These are phyloP conservation scores for Nasonia longicornis DNA, from an alignment of 1,140 invertebrate genomes.

Conservation along the genomic window DNA sequence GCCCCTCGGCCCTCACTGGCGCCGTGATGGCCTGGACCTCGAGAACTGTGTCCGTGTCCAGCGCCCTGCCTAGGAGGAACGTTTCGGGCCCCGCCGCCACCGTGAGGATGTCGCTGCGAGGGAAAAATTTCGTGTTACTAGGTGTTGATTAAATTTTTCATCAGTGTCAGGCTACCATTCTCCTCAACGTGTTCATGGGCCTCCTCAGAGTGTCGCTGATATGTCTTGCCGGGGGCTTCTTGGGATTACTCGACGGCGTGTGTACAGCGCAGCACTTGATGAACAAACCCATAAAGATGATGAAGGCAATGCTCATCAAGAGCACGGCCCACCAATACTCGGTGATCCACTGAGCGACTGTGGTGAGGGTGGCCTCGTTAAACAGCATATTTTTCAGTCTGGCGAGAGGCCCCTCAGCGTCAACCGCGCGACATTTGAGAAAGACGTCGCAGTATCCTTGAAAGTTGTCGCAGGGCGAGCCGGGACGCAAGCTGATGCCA, in stretches of 20 bases:
- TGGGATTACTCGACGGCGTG: constrained; percentile 97
- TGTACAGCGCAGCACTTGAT: constrained; percentile 99
- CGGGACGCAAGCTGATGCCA: constrained; percentile 90
- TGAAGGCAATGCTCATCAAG: constrained; percentile 89
- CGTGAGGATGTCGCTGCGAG: constrained; percentile 66
- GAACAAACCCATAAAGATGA: constrained; percentile 98
- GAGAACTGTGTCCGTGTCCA: constrained; percentile 51
- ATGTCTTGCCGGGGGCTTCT: constrained; percentile 86
- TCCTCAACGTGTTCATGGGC: constrained; percentile 88
- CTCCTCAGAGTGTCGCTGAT: constrained; percentile 88
- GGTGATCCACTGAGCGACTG: constrained; percentile 90
- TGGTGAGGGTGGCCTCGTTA: constrained; percentile 88
- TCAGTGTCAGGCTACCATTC: constrained; percentile 73
- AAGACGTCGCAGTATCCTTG: constrained; percentile 99
- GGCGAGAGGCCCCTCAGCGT: constrained; percentile 97
- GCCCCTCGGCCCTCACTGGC: constrained; percentile 79
- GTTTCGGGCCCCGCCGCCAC: constrained; percentile 68
- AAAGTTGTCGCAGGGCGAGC: constrained; percentile 98
- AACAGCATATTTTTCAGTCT: constrained; percentile 96
- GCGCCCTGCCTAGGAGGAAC: constrained; percentile 65
- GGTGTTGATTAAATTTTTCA: too few relatives aligned
- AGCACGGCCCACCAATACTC: constrained; percentile 98
- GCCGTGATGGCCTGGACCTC: constrained; percentile 73
- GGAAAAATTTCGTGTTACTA: neutral
- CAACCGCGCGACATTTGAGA: constrained; percentile 95